Conservation (phyloP, 2,888 invertebrate species). For the Selenia dentaria region DNA sequence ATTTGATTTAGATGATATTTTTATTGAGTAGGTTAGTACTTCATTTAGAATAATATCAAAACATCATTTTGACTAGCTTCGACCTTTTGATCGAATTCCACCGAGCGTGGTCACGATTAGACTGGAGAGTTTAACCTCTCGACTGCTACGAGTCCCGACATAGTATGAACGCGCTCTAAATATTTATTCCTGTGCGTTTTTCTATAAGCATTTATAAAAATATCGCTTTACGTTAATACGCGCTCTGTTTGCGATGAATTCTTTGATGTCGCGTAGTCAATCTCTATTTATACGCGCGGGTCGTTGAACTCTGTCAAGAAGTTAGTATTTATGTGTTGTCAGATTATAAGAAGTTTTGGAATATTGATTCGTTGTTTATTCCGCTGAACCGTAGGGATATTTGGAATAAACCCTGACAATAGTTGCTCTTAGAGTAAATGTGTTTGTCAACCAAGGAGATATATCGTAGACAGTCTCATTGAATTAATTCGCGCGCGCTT, state of each 20-base stretch:
- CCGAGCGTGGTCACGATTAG: too few species aligned
- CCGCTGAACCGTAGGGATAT: neutral
- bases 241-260: slow-evolving; percentile 21
- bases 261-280: slow-evolving; percentile 22
- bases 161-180: slow-evolving; percentile 5
- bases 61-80: too few species aligned
- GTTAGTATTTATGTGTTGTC: slow-evolving; percentile 7
- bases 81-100: too few species aligned
- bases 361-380: slow-evolving; percentile 1
- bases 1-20: too few species aligned
- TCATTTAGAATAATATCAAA: too few species aligned
- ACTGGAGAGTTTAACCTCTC: too few species aligned
- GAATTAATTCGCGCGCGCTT: too few species aligned
- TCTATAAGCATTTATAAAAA: slow-evolving; percentile 25
- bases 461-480: too few species aligned
- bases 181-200: slow-evolving; percentile 14
- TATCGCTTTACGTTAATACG: slow-evolving; percentile 13
- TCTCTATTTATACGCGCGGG: slow-evolving; percentile 22
- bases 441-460: too few species aligned
- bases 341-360: neutral
- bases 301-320: slow-evolving; percentile 22
- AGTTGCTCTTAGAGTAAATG: too few species aligned
- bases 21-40: too few species aligned
- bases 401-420: too few species aligned
- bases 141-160: neutral